phyloP scores from a whole-genome alignment of 2,888 invertebrate genomes.

The Leucoma salicis region DNA sequence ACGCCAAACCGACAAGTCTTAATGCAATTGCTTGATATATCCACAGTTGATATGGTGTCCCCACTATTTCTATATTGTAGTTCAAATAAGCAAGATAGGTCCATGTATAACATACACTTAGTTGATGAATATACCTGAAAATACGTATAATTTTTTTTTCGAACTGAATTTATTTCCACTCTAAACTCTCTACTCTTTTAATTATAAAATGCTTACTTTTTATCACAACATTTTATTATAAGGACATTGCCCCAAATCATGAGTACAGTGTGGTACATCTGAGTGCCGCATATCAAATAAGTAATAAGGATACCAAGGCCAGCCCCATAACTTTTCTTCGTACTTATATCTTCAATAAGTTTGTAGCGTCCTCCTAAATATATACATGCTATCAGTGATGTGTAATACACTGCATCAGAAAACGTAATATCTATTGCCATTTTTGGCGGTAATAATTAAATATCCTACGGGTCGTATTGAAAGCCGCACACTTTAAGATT shows the following conservation, averaged over 20 bases:
- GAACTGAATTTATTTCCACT: too few relatives aligned
- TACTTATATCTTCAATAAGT: slow-evolving; percentile 68
- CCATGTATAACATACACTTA: slow-evolving; percentile 89
- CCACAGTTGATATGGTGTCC: slow-evolving; percentile 86
- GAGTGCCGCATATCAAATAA: slow-evolving; percentile 82
- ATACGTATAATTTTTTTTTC: neutral
- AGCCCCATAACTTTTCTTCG: slow-evolving; percentile 83
- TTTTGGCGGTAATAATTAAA: too few relatives aligned
- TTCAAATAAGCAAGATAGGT: slow-evolving; percentile 88
- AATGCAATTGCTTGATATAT: slow-evolving; percentile 91
- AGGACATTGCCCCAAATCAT: slow-evolving; percentile 83
- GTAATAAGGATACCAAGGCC: slow-evolving; percentile 82
- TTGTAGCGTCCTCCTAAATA: slow-evolving; percentile 83
- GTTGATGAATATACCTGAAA: slow-evolving; percentile 86
- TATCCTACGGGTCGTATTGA: too few relatives aligned
- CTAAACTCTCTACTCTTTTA: too few relatives aligned
- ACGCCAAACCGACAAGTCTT: slow-evolving; percentile 91
- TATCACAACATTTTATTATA: slow-evolving; percentile 81
- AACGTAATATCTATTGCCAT: neutral
- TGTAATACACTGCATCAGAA: slow-evolving; percentile 39
- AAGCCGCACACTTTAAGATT: too few relatives aligned
- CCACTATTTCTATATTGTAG: slow-evolving; percentile 83
- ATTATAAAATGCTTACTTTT: slow-evolving; percentile 75
- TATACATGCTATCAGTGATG: slow-evolving; percentile 70
- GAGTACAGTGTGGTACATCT: slow-evolving; percentile 82